Evolutionary conservation across 1,140 invertebrate genomes (phyloP).

Genomic region (Rhagoletis zephyria): DNA sequence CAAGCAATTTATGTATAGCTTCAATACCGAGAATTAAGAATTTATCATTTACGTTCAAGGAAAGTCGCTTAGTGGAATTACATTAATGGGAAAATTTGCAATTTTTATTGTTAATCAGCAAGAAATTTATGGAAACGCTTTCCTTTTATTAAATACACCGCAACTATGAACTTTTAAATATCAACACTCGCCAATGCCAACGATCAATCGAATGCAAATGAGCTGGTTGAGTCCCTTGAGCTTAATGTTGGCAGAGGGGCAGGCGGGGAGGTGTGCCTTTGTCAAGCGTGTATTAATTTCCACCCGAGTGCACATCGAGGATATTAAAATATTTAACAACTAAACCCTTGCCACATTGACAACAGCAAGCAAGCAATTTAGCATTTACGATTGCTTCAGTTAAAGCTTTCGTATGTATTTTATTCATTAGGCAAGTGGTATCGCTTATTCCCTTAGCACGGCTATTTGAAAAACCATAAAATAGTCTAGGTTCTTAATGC

Average conservation of each 20-base stretch:
- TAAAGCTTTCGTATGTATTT: not conserved
- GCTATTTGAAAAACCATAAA: no score
- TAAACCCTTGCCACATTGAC: not conserved
- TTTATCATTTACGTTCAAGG: not conserved
- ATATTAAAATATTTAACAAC: conserved; percentile 34
- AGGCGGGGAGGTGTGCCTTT: not conserved
- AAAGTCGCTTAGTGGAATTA: conserved; percentile 1
- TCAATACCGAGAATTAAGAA: not conserved
- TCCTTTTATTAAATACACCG: conserved; percentile 27
- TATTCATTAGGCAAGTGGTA: no score
- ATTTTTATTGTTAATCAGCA: not conserved
- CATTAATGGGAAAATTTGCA: not conserved
- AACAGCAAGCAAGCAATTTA: not conserved
- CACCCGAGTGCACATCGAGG: not conserved
- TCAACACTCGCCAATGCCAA: not conserved
- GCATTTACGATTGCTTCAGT: not conserved
- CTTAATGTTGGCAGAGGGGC: not conserved
- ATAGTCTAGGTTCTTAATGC: no score
- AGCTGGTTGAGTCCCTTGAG: not conserved
- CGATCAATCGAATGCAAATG: not conserved
- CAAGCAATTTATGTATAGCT: not conserved
- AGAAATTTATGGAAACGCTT: conserved; percentile 7
- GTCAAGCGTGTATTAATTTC: conserved; percentile 5
- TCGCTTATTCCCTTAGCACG: no score
- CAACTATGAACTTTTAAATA: not conserved